Conservation (phyloP, 2,797 vertebrate genomes). For the Falco berigora region DNA sequence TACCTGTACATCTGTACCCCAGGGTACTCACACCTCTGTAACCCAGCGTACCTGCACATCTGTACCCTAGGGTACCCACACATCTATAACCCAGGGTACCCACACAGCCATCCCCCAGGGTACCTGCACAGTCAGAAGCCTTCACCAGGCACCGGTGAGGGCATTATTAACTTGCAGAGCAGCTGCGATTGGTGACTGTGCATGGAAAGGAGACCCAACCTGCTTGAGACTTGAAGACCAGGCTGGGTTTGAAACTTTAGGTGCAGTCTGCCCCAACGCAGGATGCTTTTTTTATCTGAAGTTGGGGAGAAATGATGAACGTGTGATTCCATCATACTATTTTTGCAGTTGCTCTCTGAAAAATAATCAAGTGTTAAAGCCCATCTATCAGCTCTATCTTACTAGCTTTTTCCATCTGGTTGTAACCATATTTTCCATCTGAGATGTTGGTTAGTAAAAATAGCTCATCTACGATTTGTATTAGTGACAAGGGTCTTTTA, state of each 20-base stretch:
- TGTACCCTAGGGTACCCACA: not conserved
- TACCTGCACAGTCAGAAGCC: not conserved
- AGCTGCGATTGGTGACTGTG: fast-evolving
- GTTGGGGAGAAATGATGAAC: not conserved
- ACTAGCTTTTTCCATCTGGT: not conserved
- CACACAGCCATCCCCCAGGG: not conserved
- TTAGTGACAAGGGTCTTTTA: not conserved
- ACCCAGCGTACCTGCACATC: not conserved
- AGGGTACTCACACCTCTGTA: not conserved
- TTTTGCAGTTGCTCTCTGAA: not conserved
- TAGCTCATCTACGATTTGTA: not conserved
- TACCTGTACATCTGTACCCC: too few species aligned
- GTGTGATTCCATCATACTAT: not conserved
- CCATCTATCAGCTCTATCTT: not conserved
- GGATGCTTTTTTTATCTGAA: not conserved
- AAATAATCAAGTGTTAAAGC: not conserved
- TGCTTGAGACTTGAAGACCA: not conserved
- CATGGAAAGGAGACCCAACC: not conserved
- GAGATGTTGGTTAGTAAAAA: not conserved
- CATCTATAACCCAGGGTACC: not conserved
- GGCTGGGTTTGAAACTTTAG: not conserved
- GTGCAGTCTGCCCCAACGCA: not conserved
- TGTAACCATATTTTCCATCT: not conserved
- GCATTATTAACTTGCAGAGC: not conserved
- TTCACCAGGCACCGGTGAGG: fast-evolving